Conservation (phyloP, 2,797 vertebrate species). For the Naso thynnoides region DNA sequence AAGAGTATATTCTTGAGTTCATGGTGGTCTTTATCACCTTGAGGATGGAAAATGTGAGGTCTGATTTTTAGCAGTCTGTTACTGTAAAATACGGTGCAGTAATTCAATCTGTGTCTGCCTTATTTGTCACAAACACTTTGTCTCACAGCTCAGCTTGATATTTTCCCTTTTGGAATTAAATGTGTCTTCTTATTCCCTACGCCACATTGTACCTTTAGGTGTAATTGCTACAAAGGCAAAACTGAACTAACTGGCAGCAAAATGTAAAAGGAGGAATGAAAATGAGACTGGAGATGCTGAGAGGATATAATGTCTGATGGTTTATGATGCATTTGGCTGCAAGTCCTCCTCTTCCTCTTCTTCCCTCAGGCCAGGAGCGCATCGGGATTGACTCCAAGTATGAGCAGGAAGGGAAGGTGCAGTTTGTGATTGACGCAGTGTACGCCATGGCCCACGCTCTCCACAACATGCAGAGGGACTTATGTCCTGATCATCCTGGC, state of each 20-base stretch:
- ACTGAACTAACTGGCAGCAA: constrained; percentile 40
- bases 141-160: constrained; percentile 61
- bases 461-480: constrained; percentile 95
- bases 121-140: constrained; percentile 63
- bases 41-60: constrained; percentile 62
- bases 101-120: constrained; percentile 54
- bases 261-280: constrained; percentile 41
- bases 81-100: constrained; percentile 45
- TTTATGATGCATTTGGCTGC: constrained; percentile 42
- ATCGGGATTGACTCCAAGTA: constrained; percentile 96
- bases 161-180: constrained; percentile 61
- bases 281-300: constrained; percentile 32
- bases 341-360: constrained; percentile 24
- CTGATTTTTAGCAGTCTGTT: constrained; percentile 42
- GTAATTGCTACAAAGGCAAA: constrained; percentile 49
- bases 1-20: constrained; percentile 66
- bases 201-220: constrained; percentile 48
- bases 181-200: constrained; percentile 50
- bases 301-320: constrained; percentile 47
- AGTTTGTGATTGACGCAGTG: constrained; percentile 98
- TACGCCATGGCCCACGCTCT: constrained; percentile 98
- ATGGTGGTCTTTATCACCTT: constrained; percentile 68
- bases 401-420: constrained; percentile 98
- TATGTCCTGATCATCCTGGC: constrained; percentile 91
- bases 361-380: constrained; percentile 92